A percentile compares a stretch with the other conserved stretches of the same genome.
Evolutionary conservation across 2,113 vertebrate genomes (phyloP).

Genomic region (Hydrolagus affinis): DNA sequence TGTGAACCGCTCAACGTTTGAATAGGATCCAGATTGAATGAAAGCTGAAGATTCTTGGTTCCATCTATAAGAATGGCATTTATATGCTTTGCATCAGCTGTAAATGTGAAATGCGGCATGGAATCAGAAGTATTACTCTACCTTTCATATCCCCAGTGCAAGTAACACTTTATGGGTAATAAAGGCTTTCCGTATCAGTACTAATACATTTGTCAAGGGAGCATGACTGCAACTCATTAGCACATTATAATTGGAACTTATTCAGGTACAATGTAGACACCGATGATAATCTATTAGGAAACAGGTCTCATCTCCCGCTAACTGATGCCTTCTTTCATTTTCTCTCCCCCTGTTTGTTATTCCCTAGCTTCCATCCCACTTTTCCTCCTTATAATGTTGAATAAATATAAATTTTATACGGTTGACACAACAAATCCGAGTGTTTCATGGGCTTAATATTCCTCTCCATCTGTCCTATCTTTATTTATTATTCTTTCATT

Average conservation of each 20-base stretch:
- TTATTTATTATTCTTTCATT: constrained; percentile 26
- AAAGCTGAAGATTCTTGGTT: neutral
- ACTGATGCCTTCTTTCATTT: neutral
- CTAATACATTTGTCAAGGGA: neutral
- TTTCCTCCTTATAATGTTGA: constrained; percentile 1
- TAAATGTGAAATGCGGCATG: neutral
- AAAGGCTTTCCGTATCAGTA: constrained; percentile 20
- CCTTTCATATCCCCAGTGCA: neutral
- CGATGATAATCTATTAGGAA: constrained; percentile 13
- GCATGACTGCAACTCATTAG: neutral
- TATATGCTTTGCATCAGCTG: neutral
- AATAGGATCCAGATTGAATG: neutral
- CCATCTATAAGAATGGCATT: neutral
- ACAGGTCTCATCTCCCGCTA: neutral
- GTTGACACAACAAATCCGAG: neutral
- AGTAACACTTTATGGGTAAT: neutral
- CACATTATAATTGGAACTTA: constrained; percentile 18
- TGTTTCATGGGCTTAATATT: constrained; percentile 22
- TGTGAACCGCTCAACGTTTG: neutral
- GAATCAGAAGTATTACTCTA: neutral
- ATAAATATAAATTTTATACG: neutral
- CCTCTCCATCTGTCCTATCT: constrained; percentile 2
- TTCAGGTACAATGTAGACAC: constrained; percentile 10
- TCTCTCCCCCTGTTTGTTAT: neutral
- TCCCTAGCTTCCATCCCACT: neutral